Evolutionary conservation across 1,140 invertebrate species (phyloP).

Genomic region (Grapholita molesta): DNA sequence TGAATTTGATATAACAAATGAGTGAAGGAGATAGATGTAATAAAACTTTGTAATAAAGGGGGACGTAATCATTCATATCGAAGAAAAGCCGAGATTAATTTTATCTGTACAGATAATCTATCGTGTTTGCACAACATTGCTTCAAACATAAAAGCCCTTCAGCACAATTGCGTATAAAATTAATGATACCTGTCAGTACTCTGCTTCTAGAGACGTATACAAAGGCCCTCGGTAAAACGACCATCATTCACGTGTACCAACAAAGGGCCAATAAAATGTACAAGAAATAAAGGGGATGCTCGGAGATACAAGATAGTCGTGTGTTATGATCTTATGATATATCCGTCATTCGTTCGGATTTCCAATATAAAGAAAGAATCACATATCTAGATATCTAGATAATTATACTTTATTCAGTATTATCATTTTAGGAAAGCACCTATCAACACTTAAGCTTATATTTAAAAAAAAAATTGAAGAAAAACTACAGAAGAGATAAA

Average conservation of each 20-base stretch:
- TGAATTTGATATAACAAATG: background rate
- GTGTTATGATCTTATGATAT: constrained; percentile 19
- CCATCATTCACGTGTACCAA: constrained; percentile 30
- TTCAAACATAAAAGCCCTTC: constrained; percentile 25
- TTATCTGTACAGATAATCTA: constrained; percentile 27
- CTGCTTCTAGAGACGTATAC: constrained; percentile 30
- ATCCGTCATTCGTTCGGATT: constrained; percentile 27
- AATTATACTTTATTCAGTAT: background rate
- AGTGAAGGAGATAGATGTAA: background rate
- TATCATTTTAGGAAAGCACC: background rate
- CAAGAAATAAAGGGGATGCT: constrained; percentile 31
- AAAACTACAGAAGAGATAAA: background rate
- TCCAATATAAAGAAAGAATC: constrained; percentile 8
- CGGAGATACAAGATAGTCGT: constrained; percentile 20
- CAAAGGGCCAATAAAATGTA: constrained; percentile 59
- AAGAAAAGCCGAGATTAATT: constrained; percentile 25
- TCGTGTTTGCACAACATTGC: constrained; percentile 19
- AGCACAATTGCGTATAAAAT: constrained; percentile 42
- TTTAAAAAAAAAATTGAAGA: background rate
- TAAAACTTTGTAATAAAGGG: background rate
- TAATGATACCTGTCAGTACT: constrained; percentile 62
- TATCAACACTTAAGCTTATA: background rate
- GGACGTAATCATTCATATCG: constrained; percentile 6
- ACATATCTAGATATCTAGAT: background rate
- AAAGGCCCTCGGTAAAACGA: constrained; percentile 18